phyloP scores from a whole-genome alignment of 1,140 invertebrate genomes.

The Globodera rostochiensis region DNA sequence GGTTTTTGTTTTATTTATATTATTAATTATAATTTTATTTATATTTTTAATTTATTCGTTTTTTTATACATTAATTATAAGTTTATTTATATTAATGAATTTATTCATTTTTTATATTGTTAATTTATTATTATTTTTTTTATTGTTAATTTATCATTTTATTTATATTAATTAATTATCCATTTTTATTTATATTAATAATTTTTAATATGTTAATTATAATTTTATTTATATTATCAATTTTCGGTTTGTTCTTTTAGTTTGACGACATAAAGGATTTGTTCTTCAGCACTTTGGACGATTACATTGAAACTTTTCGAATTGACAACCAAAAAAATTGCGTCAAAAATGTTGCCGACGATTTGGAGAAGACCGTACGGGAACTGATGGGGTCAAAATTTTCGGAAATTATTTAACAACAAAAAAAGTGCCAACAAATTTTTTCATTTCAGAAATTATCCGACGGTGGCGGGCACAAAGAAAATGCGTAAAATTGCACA shows the following conservation, averaged over 20 bases:
- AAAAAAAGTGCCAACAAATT: slow-evolving; percentile 7
- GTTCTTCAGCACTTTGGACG: slow-evolving; percentile 41
- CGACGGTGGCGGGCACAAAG: slow-evolving; percentile 16
- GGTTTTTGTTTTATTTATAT: no score
- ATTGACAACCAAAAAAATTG: not conserved
- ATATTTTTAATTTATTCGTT: not conserved
- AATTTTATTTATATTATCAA: no score
- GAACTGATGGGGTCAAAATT: slow-evolving; percentile 18
- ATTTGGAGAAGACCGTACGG: slow-evolving; percentile 18
- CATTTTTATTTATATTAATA: no score
- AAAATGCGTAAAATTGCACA: slow-evolving; percentile 22
- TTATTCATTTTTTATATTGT: no score
- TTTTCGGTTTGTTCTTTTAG: slow-evolving; percentile 18
- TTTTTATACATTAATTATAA: no score
- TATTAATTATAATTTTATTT: not conserved
- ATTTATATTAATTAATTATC: no score
- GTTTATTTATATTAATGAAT: no score
- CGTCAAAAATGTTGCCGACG: slow-evolving; percentile 14
- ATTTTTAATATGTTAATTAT: no score
- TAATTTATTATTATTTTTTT: no score
- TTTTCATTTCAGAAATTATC: slow-evolving; percentile 14
- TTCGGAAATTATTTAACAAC: not conserved
- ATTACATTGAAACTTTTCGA: slow-evolving; percentile 36
- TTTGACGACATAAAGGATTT: slow-evolving; percentile 52
- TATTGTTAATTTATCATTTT: no score